Evolutionary conservation across 1,140 invertebrate species (phyloP), one percentile per base, ranked within the genome.

Genomic region (Trichonephila clavata): DNA sequence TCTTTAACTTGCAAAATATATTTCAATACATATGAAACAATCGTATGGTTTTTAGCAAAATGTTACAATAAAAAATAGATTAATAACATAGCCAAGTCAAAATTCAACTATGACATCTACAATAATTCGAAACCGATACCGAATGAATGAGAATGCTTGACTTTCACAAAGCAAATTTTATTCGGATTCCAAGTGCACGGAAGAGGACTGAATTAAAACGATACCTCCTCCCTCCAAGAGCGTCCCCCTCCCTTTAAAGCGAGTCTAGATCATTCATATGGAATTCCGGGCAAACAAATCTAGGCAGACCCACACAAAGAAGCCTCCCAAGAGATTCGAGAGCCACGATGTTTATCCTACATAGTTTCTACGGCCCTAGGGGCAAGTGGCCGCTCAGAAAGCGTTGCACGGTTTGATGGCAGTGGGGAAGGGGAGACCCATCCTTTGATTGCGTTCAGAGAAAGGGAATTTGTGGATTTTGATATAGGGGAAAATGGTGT

Each of bases 251-350:
- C 24, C 81, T 10, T 59, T 16, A 50, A 50, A 50, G 39, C 81
- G 50, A n/a, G 20, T 63, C 57, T 63, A 10, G 84, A 86, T 86
- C 71, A 77, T 77, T 77, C 71, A 77, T 77, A 90, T 81, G 13
- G 88, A 90, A 90, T 90, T 90, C 88, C 60, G 21, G n/a, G 90
- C 90, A 91, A 91, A 91, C 60, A 91, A 91, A 91, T 91, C 90
- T 21, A 83, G 77, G 39, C 59, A 43, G 32, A 43, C 21, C 77
- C 90, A 91, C 59, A 91, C 77, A 91, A 91, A 83, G 71, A 91
- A 91, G 43, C 71, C 77, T 27, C 57, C 88, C 88, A 21, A 60
- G 90, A 83, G 90, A 91, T 65, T 91, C 88, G 65, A 39, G 68
- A 24, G 27, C 57, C 43, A 32, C 65, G 60, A 63, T 91, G 90